Evolutionary conservation across 2,797 vertebrate species (phyloP).

Genomic region (Chiloscyllium punctatum): DNA sequence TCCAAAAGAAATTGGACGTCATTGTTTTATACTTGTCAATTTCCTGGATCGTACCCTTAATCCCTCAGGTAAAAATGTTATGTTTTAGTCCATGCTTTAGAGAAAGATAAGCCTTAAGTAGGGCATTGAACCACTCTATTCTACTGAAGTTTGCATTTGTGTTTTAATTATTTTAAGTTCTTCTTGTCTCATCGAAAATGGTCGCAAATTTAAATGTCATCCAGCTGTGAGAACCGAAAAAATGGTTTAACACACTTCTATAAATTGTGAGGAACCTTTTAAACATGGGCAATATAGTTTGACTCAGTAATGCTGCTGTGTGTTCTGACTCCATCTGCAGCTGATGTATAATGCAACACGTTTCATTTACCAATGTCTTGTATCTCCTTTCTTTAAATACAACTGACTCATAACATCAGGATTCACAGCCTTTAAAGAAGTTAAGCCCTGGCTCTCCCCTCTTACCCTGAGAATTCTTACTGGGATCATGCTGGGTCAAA

Average conservation of each 20-base stretch:
- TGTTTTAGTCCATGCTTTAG: neutral
- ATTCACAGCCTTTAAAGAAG: neutral
- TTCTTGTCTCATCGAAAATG: neutral
- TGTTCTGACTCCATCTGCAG: neutral
- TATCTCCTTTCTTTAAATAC: neutral
- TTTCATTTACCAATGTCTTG: neutral
- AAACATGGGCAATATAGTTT: neutral
- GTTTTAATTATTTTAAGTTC: neutral
- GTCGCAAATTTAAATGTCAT: neutral
- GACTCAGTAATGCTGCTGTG: neutral
- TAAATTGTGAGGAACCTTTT: neutral
- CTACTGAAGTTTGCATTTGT: neutral
- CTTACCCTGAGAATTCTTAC: neutral
- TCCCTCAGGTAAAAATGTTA: constrained; percentile 20
- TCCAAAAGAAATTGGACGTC: constrained; percentile 29
- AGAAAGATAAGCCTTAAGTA: neutral
- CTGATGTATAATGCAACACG: neutral
- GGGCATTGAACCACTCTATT: neutral
- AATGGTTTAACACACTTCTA: neutral
- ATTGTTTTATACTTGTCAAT: neutral
- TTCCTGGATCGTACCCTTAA: constrained; percentile 28
- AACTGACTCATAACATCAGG: neutral
- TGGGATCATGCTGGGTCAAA: neutral
- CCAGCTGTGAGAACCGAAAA: neutral
- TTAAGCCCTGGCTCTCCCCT: neutral